These are phyloP conservation scores for Heteractis magnifica DNA, from an alignment of 92 coral and sea anemone genomes.

Conservation along the genomic window DNA sequence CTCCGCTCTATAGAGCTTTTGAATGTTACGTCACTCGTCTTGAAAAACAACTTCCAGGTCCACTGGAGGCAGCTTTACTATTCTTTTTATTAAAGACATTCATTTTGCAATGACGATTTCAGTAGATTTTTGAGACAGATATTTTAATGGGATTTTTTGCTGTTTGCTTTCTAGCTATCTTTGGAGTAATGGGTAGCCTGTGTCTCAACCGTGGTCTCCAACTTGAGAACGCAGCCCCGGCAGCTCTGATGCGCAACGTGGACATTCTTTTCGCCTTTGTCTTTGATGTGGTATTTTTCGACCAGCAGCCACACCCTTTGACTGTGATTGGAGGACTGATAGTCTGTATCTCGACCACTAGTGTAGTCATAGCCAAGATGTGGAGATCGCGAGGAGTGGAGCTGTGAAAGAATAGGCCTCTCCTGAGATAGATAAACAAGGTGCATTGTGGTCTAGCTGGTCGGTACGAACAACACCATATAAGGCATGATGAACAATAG, in stretches of 20 bases:
- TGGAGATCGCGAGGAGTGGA: constrained; percentile 40
- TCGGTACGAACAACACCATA: too few relatives aligned
- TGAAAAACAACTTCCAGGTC: too few relatives aligned
- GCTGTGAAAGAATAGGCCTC: neutral
- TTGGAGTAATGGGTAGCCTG: constrained; percentile 79
- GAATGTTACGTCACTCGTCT: too few relatives aligned
- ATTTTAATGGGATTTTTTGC: neutral
- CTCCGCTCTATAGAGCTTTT: too few relatives aligned
- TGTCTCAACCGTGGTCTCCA: constrained; percentile 85
- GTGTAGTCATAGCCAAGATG: constrained; percentile 66
- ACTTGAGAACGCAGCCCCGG: constrained; percentile 86
- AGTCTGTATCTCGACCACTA: constrained; percentile 63
- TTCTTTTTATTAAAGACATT: neutral
- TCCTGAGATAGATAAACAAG: too few relatives aligned
- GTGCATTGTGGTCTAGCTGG: too few relatives aligned
- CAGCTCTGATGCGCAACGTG: constrained; percentile 83
- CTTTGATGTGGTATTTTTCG: constrained; percentile 66
- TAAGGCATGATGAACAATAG: too few relatives aligned
- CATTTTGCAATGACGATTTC: neutral
- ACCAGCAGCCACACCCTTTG: constrained; percentile 53
- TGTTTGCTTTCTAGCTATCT: constrained; percentile 46
- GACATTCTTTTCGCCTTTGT: constrained; percentile 76
- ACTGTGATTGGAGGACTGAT: constrained; percentile 67
- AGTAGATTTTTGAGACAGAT: neutral
- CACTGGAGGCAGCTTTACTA: neutral